A percentile compares a stretch with the other conserved stretches of the same genome.
phyloP scores from a whole-genome alignment of 2,888 invertebrate genomes.

The Branchipolynoe longqiensis region DNA sequence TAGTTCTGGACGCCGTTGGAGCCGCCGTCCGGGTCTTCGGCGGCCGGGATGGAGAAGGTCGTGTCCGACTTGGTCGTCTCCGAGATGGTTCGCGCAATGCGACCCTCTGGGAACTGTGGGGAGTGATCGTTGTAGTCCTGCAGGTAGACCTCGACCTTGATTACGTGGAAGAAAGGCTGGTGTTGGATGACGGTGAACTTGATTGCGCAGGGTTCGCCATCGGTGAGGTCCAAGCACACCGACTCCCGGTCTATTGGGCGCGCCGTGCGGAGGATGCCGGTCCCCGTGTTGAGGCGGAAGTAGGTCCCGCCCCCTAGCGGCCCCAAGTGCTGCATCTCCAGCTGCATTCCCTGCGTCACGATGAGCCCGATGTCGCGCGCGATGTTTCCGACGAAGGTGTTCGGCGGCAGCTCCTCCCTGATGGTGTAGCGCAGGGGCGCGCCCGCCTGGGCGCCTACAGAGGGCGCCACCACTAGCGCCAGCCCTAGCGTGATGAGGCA shows the following conservation, averaged over 20 bases:
- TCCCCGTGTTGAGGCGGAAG: slow-evolving; percentile 58
- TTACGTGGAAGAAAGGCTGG: slow-evolving; percentile 30
- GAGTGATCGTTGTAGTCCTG: slow-evolving; percentile 45
- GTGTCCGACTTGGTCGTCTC: slow-evolving; percentile 64
- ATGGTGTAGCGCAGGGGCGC: slow-evolving; percentile 12
- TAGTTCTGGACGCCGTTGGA: slow-evolving; percentile 26
- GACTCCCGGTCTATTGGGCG: slow-evolving; percentile 62
- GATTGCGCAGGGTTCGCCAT: slow-evolving; percentile 56
- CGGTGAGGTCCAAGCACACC: slow-evolving; percentile 67
- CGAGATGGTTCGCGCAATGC: slow-evolving; percentile 59
- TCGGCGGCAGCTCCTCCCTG: slow-evolving; percentile 35
- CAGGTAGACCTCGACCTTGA: slow-evolving; percentile 39
- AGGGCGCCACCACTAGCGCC: slow-evolving; percentile 20
- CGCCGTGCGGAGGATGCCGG: slow-evolving; percentile 64
- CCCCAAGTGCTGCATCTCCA: background rate
- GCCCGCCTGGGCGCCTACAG: slow-evolving; percentile 40
- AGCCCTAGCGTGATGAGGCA: slow-evolving; percentile 48
- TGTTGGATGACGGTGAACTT: slow-evolving; percentile 61
- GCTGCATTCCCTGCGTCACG: slow-evolving; percentile 11
- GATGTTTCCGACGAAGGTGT: slow-evolving; percentile 39
- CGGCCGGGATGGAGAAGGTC: slow-evolving; percentile 64
- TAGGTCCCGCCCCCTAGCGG: background rate
- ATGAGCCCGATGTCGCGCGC: slow-evolving; percentile 35
- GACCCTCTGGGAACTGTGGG: slow-evolving; percentile 42
- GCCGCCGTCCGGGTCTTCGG: slow-evolving; percentile 63